These are phyloP conservation scores for Lissonota sp. DNA, from an alignment of 2,888 invertebrate species.

Conservation along the genomic window DNA sequence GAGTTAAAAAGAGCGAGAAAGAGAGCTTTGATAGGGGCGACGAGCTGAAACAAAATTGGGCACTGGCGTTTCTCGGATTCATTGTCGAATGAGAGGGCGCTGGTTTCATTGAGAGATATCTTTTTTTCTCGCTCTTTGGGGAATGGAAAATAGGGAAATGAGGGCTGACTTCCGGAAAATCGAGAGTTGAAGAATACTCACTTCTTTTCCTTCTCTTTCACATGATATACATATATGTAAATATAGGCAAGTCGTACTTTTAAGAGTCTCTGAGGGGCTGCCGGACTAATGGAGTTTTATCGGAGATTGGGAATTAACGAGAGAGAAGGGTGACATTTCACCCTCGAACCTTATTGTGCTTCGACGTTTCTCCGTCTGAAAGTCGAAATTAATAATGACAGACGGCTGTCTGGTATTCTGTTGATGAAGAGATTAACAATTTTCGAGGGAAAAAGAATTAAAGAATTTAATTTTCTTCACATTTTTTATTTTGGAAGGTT, in stretches of 20 bases:
- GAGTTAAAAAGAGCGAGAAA: not conserved
- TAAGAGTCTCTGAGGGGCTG: not conserved
- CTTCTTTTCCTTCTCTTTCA: constrained; percentile 1
- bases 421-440: not conserved
- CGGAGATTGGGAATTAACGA: constrained; percentile 6
- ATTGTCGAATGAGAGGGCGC: constrained; percentile 10
- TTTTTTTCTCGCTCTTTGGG: not conserved
- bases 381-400: not conserved
- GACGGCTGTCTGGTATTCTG: not conserved
- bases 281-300: constrained; percentile 36
- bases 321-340: not conserved
- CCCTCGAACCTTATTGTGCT: not conserved
- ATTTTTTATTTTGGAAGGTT: no score
- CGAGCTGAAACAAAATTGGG: constrained; percentile 40
- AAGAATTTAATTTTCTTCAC: no score
- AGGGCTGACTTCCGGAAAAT: constrained; percentile 5
- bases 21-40: constrained; percentile 13
- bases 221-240: not conserved
- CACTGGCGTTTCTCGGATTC: constrained; percentile 13
- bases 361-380: not conserved
- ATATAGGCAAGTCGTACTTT: constrained; percentile 2
- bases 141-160: not conserved
- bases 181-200: constrained; percentile 9
- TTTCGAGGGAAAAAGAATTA: no score
- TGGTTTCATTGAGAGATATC: not conserved